Percentiles rank a stretch among this genome's conserved stretches.
phyloP scores from a whole-genome alignment of 2,888 invertebrate species.

The Gerris lacustris region DNA sequence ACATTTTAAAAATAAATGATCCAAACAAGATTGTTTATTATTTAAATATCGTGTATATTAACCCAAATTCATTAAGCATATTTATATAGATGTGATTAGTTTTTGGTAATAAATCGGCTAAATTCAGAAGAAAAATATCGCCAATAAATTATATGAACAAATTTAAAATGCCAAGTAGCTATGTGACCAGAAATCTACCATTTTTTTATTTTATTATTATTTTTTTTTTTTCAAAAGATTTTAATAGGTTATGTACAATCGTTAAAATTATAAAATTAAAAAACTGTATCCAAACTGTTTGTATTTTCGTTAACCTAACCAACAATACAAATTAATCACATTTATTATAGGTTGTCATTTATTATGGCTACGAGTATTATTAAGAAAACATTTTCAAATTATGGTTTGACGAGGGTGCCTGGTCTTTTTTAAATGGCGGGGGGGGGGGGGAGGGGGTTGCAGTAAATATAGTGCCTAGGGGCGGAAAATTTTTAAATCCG shows the following conservation, averaged over 20 bases:
- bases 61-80: background rate
- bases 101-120: background rate
- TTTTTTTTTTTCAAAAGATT: too few species aligned
- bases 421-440: too few species aligned
- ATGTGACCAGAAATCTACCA: background rate
- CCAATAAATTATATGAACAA: background rate
- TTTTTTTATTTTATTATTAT: too few species aligned
- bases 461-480: too few species aligned
- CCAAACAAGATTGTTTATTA: slow-evolving; percentile 7
- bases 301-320: background rate
- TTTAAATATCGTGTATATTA: background rate
- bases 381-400: background rate
- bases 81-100: background rate
- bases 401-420: too few species aligned
- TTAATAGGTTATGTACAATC: background rate
- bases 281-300: background rate
- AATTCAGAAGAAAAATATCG: background rate
- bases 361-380: background rate
- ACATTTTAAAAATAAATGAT: slow-evolving; percentile 15
- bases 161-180: background rate
- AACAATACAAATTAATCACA: background rate
- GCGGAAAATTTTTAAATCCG: background rate
- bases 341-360: background rate
- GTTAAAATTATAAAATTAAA: background rate
- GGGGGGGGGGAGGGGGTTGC: too few species aligned